Evolutionary conservation across 2,113 vertebrate species (phyloP).

Genomic region (Odocoileus virginianus): DNA sequence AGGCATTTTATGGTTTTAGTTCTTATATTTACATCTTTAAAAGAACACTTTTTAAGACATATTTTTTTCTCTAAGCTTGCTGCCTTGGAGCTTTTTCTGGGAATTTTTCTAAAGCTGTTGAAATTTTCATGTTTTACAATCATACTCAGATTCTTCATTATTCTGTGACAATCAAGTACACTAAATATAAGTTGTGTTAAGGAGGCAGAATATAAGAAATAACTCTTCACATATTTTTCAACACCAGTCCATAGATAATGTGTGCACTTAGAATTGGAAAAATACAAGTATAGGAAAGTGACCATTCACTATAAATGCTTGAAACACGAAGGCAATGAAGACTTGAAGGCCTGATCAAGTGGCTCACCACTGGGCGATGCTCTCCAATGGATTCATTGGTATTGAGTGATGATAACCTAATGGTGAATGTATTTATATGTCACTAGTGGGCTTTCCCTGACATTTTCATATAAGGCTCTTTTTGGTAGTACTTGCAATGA

Average conservation of each 20-base stretch:
- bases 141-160: neutral
- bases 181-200: neutral
- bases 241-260: neutral
- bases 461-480: neutral
- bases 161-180: neutral
- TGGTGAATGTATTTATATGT: neutral
- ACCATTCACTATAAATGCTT: neutral
- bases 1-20: neutral
- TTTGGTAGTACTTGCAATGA: neutral
- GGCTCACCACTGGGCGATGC: too few species aligned
- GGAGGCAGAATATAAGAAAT: neutral
- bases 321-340: neutral
- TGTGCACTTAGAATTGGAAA: neutral
- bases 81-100: neutral
- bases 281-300: neutral
- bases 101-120: neutral
- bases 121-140: neutral
- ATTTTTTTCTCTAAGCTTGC: neutral
- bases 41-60: neutral
- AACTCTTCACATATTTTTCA: neutral
- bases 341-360: neutral
- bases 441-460: neutral
- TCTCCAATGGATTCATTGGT: neutral
- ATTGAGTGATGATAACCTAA: neutral
- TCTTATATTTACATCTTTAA: neutral